Base-by-base conservation (phyloP, 2,113 vertebrate genomes). In the Aphyosemion australe region DNA sequence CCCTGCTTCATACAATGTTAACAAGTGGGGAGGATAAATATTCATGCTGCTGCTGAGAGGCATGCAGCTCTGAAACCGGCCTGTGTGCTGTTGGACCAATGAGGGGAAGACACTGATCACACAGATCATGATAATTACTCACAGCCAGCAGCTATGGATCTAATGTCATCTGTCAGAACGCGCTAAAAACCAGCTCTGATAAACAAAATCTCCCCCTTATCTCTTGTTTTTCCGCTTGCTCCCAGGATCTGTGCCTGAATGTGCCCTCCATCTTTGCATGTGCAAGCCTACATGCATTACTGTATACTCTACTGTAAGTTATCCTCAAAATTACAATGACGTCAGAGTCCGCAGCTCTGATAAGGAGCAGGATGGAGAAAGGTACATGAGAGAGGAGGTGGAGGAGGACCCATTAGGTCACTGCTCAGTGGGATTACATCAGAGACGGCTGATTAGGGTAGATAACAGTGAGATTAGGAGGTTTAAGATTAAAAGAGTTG, bases 401-500 rank as follows among this genome's bases (percentile, higher is more conserved):
- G 61, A 45, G 48, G 59, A 55, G 34, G 53, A 34, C 70, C 75
- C 54, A 47, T 79, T 69, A 72, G 56, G 47, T 57, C 54, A 62
- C 48, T 37, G 80, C 58, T 63, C 64, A 19, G 47, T 19, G 42
- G 66, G 84, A 85, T 87, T 87, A 84, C 61, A 9, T 74, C 76
- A 45, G 65, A 71, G 56, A 52, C 74, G 69, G 80, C 62, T 69
- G 75, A 82, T 84, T 78, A 80, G 37, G 49, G 42, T 72, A 72
- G 79, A 85, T 81, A 52, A 78, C 73, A 80, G 66, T 71, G 66
- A 80, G 83, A 85, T 85, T 76, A 84, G 61, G 60, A 76, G 76
- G 75, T 82, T 69, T 66, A 37, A 57, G 52, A 57, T 7, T 2
- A 52, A 55, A 64, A 80, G 69, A 79, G 43, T 61, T 65, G 63